Evolutionary conservation across 2,888 invertebrate species (phyloP).

Genomic region (Rhagonycha lutea): DNA sequence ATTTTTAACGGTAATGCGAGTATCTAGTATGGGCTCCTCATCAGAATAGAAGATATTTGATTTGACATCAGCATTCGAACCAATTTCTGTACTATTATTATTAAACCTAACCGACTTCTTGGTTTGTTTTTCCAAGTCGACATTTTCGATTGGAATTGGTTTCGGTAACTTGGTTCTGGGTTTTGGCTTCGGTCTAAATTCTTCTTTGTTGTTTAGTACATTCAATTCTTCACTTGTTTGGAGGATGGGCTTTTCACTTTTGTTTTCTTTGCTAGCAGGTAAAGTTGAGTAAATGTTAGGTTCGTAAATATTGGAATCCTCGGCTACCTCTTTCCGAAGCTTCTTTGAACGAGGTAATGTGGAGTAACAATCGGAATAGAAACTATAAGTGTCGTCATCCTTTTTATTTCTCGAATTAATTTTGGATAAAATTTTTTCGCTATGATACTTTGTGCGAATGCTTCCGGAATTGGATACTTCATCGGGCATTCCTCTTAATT

Average conservation of each 20-base stretch:
- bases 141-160: constrained; percentile 31
- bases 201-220: not conserved
- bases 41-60: not conserved
- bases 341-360: not conserved
- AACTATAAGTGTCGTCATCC: constrained; percentile 31
- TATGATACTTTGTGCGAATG: constrained; percentile 50
- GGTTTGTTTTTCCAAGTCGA: constrained; percentile 46
- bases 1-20: not conserved
- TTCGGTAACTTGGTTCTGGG: constrained; percentile 44
- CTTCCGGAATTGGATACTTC: constrained; percentile 35
- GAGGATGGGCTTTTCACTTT: not conserved
- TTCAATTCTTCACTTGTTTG: not conserved
- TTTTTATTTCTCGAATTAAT: constrained; percentile 46
- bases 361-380: constrained; percentile 7
- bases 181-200: constrained; percentile 42
- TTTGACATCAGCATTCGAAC: constrained; percentile 1
- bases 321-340: not conserved
- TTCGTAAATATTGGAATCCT: not conserved
- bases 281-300: not conserved
- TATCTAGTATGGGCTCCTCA: not conserved
- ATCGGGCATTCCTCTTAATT: constrained; percentile 43
- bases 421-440: constrained; percentile 48
- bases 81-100: constrained; percentile 45
- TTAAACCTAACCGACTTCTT: constrained; percentile 52
- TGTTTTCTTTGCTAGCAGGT: not conserved